Conservation (phyloP, 1,140 invertebrate genomes). For the Triops longicaudatus region DNA sequence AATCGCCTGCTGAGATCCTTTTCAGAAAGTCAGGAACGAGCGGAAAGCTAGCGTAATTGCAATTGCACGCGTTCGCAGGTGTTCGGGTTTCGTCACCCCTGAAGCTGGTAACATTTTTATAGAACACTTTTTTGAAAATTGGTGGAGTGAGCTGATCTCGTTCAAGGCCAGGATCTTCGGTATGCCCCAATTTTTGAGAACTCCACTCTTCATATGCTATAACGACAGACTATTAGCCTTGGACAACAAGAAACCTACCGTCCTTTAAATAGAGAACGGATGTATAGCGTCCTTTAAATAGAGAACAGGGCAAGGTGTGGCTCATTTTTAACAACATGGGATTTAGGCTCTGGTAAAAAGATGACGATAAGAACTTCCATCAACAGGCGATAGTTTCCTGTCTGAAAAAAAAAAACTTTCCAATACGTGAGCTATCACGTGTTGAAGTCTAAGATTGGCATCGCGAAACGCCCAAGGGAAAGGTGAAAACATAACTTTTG, state of each 20-base stretch:
- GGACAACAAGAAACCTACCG: background rate
- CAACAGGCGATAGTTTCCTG: background rate
- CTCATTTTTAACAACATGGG: background rate
- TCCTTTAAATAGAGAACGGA: slow-evolving; percentile 12
- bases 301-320: background rate
- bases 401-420: background rate
- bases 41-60: background rate
- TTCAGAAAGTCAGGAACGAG: background rate
- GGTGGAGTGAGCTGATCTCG: background rate
- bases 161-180: background rate
- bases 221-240: background rate
- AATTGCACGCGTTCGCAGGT: background rate
- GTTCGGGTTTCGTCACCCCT: background rate
- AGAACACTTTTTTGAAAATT: background rate
- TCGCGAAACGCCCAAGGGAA: slow-evolving; percentile 10
- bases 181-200: background rate
- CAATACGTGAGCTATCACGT: background rate
- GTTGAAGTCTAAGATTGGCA: background rate
- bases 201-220: background rate
- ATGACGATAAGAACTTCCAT: background rate
- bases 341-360: background rate
- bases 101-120: background rate
- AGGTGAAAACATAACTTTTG: background rate
- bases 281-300: background rate
- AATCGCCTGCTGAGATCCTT: background rate